These are phyloP conservation scores for Venusia cambrica DNA, from an alignment of 2,888 invertebrate species.

Conservation along the genomic window DNA sequence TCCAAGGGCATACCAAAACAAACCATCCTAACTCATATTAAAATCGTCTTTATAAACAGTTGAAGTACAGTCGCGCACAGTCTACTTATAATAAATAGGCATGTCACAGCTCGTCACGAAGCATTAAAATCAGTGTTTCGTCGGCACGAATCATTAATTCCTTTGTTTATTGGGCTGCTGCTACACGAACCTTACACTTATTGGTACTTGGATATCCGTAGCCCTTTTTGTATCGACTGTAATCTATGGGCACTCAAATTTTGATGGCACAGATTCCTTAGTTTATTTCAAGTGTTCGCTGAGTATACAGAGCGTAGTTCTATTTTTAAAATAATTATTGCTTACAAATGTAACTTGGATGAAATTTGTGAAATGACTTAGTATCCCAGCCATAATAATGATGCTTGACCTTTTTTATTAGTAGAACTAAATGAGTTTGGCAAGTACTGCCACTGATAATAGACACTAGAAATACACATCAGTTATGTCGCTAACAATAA, in stretches of 20 bases:
- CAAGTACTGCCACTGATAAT: no score
- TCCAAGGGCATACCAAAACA: slow-evolving; percentile 2
- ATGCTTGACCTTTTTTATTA: no score
- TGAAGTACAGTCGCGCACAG: slow-evolving; percentile 29
- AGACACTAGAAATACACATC: no score
- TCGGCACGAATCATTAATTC: slow-evolving; percentile 69
- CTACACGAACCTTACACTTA: slow-evolving; percentile 54
- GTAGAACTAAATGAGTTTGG: no score
- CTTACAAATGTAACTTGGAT: no score
- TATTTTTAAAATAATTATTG: no score
- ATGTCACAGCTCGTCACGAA: slow-evolving; percentile 63
- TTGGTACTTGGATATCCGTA: slow-evolving; percentile 20
- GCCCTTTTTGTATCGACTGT: slow-evolving; percentile 17
- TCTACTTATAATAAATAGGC: slow-evolving; percentile 46
- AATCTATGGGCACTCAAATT: slow-evolving; percentile 13
- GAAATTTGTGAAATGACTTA: no score
- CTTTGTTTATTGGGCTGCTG: slow-evolving; percentile 61
- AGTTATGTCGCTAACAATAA: no score
- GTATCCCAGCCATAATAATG: no score
- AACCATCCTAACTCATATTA: slow-evolving; percentile 4
- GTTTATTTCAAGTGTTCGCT: no score
- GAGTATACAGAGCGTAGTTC: no score
- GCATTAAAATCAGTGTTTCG: slow-evolving; percentile 73
- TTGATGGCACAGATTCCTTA: slow-evolving; percentile 9
- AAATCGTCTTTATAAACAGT: slow-evolving; percentile 24